Evolutionary conservation across 1,140 invertebrate species (phyloP), one percentile per base, ranked within the genome.

Genomic region (Bombus cullumanus): DNA sequence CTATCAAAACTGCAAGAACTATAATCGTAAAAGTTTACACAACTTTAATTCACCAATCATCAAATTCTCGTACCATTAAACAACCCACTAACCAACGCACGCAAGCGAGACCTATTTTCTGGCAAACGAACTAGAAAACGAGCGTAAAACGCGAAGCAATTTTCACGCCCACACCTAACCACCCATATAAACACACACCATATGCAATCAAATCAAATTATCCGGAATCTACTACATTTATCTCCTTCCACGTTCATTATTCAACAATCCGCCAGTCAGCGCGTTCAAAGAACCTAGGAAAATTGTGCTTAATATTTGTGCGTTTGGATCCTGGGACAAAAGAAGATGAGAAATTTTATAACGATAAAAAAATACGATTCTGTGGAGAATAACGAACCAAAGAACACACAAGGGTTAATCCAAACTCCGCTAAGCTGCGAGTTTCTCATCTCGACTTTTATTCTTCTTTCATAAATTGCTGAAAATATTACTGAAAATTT

Each of bases 121-220:
- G 31, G 39, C 53, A 41, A 41, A 31, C 69, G 69, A 81, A 64
- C 53, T 59, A 74, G 66, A 74, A 43, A 75, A 76, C 72, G 64
- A 75, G 59, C 81, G 72, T 83, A 47, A 75, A 83, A 83, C 34
- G 62, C 72, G 18, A 2, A 1, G 57, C 81, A 66, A 83, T 83
- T 83, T 76, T 57, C 81, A 64, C 57, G 53, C 25, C 81, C 15
- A n/a, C 22, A 12, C 34, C 41, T 34, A 43, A 43, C 53, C 41
- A 31, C 53, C 74, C 31, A 10, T 37, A 57, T 28, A 57, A 57
- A 73, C 71, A 57, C 31, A 31, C 13, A 62, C 6, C 37, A 12
- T 18, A 12, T 31, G 37, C 37, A 77, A 77, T 37, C 47, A 53
- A 62, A 82, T 64, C 59, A 53, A 83, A 66, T 76, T 76, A 83